Evolutionary conservation across 2,888 invertebrate genomes (phyloP), one percentile per base, ranked within the genome.

Genomic region (Lithophane semibrunnea): DNA sequence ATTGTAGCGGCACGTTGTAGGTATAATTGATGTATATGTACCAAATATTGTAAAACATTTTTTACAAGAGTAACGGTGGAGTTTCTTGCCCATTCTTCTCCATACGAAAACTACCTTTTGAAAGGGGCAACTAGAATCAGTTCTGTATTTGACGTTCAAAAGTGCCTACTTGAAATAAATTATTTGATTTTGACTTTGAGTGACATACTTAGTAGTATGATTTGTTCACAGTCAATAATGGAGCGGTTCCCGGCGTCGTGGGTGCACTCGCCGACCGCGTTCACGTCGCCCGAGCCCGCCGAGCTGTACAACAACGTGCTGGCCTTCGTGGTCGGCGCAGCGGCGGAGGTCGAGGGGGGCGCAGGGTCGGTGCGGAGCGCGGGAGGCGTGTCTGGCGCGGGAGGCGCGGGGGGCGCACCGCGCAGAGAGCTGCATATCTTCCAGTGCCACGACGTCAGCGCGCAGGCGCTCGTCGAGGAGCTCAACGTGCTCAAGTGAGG

Each of bases 231-330:
- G 99, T 99, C 99, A 86, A 98, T 99, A 85, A 99, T 99, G 97
- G 99, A 99, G 96, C 97, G 99, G 86, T 99, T 99, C 96, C 99
- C 99, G 0, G 98, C 99, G 58, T 97, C 98, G 69, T 97, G 99
- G 92, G 99, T 99, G 86, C 98, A 99, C 93, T 99, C 99, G 86
- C 99, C 99, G 3, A 99, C 99, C 13, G 99, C 99, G n/a, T 99
- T 99, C 95, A 99, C 99, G 71, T 99, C 99, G 82, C 98, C 98
- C 73, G 99, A 99, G 95, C 99, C 99, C 9, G 98, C 99, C 95
- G 99, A 99, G 96, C 98, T 99, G 93, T 99, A 99, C 97, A 99
- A 99, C 97, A 99, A 99, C 96, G 99, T 99, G 92, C 97, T 99
- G 91, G 98, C 99, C 54, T 99, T 99, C 96, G 99, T 99, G 88